These are phyloP conservation scores for Trichonephila clavipes DNA, from an alignment of 1,140 invertebrate species.

Conservation along the genomic window DNA sequence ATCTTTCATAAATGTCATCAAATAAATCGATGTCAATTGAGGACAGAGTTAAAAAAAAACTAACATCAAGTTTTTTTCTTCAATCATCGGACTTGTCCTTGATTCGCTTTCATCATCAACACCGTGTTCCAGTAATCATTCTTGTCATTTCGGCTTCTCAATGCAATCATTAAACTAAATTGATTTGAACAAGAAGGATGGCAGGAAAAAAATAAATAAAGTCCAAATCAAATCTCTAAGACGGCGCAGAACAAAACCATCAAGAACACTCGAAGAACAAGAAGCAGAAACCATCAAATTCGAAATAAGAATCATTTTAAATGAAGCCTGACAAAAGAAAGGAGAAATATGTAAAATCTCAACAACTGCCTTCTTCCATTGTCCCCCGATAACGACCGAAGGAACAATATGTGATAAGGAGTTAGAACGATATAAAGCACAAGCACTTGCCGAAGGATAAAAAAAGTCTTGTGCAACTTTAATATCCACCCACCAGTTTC, in stretches of 20 bases:
- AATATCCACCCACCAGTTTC: constrained; percentile 17
- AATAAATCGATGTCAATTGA: no score
- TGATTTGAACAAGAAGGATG: no score
- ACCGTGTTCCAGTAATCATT: no score
- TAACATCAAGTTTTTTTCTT: no score
- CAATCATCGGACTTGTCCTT: no score
- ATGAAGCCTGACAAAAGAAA: background rate
- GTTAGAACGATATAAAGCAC: background rate
- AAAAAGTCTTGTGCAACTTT: background rate
- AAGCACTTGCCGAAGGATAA: background rate
- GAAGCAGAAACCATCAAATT: background rate
- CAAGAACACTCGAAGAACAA: background rate
- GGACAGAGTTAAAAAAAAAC: no score
- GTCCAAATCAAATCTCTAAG: background rate
- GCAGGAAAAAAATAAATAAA: background rate
- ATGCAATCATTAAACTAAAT: no score
- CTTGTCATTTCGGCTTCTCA: no score
- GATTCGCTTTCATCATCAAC: no score
- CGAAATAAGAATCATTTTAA: background rate
- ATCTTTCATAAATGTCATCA: no score
- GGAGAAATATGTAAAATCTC: constrained; percentile 20
- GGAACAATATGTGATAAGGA: constrained; percentile 11
- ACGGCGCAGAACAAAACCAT: background rate
- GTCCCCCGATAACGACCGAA: background rate
- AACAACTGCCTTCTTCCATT: background rate